phyloP scores from a whole-genome alignment of 2,113 vertebrate species.

The Chaenocephalus aceratus region DNA sequence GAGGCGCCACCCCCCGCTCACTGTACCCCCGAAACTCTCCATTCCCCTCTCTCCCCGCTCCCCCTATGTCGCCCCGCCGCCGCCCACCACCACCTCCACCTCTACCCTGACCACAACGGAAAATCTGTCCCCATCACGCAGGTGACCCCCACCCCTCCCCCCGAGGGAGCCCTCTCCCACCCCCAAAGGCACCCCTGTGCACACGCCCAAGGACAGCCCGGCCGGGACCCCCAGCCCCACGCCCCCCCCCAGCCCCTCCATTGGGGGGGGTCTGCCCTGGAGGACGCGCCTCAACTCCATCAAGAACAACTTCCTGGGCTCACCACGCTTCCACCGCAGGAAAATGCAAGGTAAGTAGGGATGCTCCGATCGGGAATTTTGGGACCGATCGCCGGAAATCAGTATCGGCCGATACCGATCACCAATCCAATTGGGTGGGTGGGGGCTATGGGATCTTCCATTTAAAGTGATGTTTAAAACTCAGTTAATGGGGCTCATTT shows the following conservation, averaged over 20 bases:
- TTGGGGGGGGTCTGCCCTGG: conserved; percentile 96
- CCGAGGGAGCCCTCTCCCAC: conserved; percentile 98
- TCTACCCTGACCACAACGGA: conserved; percentile 89
- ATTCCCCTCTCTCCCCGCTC: conserved; percentile 79
- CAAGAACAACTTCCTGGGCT: conserved; percentile 99
- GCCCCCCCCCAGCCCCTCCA: conserved; percentile 97
- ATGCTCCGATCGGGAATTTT: too few relatives aligned
- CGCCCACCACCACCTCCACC: conserved; percentile 85
- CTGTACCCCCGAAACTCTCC: conserved; percentile 85
- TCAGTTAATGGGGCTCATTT: too few relatives aligned
- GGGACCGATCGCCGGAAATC: too few relatives aligned
- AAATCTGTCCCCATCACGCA: conserved; percentile 99
- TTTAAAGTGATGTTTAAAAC: too few relatives aligned
- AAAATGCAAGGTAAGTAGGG: conserved; percentile 93
- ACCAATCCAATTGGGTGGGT: too few relatives aligned
- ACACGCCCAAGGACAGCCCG: conserved; percentile 99
- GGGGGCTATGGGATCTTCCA: too few relatives aligned
- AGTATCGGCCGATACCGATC: too few relatives aligned
- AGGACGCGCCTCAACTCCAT: conserved; percentile 98
- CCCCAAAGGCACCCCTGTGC: conserved; percentile 98
- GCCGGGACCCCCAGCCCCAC: conserved; percentile 96
- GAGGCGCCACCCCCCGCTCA: conserved; percentile 82
- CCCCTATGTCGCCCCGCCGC: conserved; percentile 86
- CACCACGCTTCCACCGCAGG: conserved; percentile 98
- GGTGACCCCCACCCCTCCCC: conserved; percentile 99